A percentile compares a stretch with the other conserved stretches of the same genome.
phyloP scores from a whole-genome alignment of 2,888 invertebrate species.

The Clostera curtula region DNA sequence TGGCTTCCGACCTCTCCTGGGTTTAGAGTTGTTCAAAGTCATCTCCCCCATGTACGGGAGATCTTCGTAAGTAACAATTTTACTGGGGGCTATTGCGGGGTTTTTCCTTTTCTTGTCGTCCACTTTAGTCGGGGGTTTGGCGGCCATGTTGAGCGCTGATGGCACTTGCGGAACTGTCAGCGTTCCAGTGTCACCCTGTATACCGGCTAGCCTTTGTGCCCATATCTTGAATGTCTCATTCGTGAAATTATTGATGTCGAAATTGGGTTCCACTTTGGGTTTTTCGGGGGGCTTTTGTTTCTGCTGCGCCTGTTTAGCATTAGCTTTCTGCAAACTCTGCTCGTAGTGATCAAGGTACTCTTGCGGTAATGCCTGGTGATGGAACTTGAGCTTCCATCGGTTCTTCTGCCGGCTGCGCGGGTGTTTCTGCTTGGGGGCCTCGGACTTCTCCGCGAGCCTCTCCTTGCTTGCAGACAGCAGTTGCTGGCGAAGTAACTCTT shows the following conservation, averaged over 20 bases:
- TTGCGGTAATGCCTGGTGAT: conserved; percentile 85
- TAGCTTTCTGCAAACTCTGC: conserved; percentile 77
- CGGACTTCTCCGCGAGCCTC: conserved; percentile 41
- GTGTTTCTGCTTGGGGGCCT: conserved; percentile 49
- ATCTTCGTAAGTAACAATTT: conserved; percentile 84
- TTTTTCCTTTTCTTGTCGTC: conserved; percentile 55
- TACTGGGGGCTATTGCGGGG: conserved; percentile 56
- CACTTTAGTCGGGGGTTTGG: conserved; percentile 32
- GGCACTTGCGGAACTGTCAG: conserved; percentile 37
- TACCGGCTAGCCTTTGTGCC: conserved; percentile 83
- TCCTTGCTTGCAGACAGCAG: conserved; percentile 60
- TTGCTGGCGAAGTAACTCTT: conserved; percentile 61
- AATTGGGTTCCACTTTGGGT: conserved; percentile 50
- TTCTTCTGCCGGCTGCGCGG: conserved; percentile 75
- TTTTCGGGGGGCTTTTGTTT: conserved; percentile 45
- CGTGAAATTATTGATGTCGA: conserved; percentile 58
- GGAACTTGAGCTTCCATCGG: conserved; percentile 84
- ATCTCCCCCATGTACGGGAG: conserved; percentile 95
- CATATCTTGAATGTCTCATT: conserved; percentile 83
- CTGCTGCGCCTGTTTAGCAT: conserved; percentile 40
- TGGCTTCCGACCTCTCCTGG: conserved; percentile 89
- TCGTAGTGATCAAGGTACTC: conserved; percentile 88
- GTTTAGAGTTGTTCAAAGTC: conserved; percentile 90
- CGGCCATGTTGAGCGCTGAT: conserved; percentile 35
- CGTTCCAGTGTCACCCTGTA: conserved; percentile 75